Conservation (phyloP, 2,888 invertebrate species). For the Himalopsyche japonica region DNA sequence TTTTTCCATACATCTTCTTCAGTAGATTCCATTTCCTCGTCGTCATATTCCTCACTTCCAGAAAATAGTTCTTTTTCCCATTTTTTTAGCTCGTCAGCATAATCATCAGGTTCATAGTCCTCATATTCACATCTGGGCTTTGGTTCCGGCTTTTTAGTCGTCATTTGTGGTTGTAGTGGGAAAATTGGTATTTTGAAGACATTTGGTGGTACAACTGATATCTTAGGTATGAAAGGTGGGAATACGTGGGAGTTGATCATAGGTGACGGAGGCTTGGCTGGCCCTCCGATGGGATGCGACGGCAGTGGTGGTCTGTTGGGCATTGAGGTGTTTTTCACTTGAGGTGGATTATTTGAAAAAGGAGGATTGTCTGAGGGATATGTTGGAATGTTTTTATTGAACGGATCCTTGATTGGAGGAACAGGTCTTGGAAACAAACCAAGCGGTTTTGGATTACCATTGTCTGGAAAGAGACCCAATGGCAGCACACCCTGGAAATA, state of each 20-base stretch:
- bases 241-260: not conserved
- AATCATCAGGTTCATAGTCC: not conserved
- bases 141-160: not conserved
- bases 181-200: not conserved
- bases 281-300: not conserved
- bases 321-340: not conserved
- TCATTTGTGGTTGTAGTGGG: not conserved
- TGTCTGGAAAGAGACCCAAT: not conserved
- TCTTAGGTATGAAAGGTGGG: not conserved
- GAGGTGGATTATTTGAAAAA: not conserved
- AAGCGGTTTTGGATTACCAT: not conserved
- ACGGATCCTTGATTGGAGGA: not conserved
- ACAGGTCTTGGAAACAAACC: not conserved
- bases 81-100: not conserved
- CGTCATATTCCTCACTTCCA: not conserved
- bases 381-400: not conserved
- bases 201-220: no score
- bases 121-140: not conserved
- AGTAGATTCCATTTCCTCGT: not conserved
- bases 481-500: not conserved
- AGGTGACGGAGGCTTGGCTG: not conserved
- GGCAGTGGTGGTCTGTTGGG: not conserved
- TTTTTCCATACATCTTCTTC: no score
- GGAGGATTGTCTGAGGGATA: not conserved
- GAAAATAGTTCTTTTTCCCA: not conserved